Evolutionary conservation across 1,140 invertebrate genomes (phyloP).

Genomic region (Plodia interpunctella): DNA sequence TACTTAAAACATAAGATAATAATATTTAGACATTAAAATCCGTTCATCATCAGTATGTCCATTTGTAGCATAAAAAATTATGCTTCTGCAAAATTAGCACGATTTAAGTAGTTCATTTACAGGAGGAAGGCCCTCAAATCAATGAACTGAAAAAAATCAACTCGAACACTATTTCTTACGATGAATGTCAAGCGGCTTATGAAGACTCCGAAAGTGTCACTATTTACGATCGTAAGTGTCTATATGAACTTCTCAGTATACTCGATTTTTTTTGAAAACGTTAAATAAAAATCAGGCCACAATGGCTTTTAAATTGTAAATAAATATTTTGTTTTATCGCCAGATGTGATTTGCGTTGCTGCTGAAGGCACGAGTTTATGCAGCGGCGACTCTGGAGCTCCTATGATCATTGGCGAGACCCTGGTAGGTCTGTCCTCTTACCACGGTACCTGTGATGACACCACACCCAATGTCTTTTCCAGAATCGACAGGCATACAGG

Average conservation of each 20-base stretch:
- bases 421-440: constrained; percentile 6
- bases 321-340: neutral
- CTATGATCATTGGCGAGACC: constrained; percentile 5
- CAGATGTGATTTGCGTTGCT: constrained; percentile 8
- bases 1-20: too few relatives aligned
- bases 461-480: constrained; percentile 5
- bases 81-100: too few relatives aligned
- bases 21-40: too few relatives aligned
- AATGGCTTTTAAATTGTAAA: too few relatives aligned
- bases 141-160: neutral
- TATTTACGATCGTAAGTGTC: constrained; percentile 9
- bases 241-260: too few relatives aligned
- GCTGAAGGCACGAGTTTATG: neutral
- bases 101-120: too few relatives aligned
- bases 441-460: neutral
- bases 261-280: too few relatives aligned
- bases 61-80: too few relatives aligned
- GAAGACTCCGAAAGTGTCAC: neutral
- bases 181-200: neutral
- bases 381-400: neutral
- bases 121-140: neutral
- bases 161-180: neutral
- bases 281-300: too few relatives aligned
- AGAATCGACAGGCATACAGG: constrained; percentile 7
- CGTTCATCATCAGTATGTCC: too few relatives aligned